Evolutionary conservation across 1,140 invertebrate species (phyloP), one percentile per base, ranked within the genome.

Genomic region (Drosophila setifemur): DNA sequence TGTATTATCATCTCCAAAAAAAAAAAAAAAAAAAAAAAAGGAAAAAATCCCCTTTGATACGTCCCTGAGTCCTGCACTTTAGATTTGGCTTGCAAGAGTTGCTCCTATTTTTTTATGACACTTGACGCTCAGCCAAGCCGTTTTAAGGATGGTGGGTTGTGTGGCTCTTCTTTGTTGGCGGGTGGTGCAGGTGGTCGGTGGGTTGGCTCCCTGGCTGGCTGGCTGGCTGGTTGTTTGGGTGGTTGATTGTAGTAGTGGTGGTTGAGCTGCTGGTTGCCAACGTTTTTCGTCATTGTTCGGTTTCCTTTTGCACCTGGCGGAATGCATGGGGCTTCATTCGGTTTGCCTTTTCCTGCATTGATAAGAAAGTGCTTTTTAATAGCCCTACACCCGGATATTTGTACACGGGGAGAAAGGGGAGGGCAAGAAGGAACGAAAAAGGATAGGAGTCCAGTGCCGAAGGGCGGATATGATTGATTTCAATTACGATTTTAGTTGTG

Each of bases 41-140:
- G 44, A 68, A 42, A 53, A 61, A 47, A 37, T 63, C 61, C 57
- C 6, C 16, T 14, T 16, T 8, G 6, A 2, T 5, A 1, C 33
- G 7, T 7, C 33, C 5, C 6, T 37, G 33, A 2, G 14, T 4
- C 74, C 70, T 83, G 79, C 79, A 83, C 79, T 83, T 83, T 83
- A 74, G 69, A 85, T 83, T 85, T 77, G 79, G 74, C 63, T 83
- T 83, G 79, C 79, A 83, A 83, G 79, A 85, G 79, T 83, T 83
- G 64, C 57, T 71, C 47, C 67, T 72, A 52, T 83, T 85, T 83
- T 85, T 83, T 85, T 83, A 83, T 85, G 79, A 77, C 74, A 85
- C 79, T 83, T 83, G 79, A 83, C 79, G 79, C 79, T 50, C 48
- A 63, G 79, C 79, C 78, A 83, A 75, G 66, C 57, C 52, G 74